phyloP scores from a whole-genome alignment of 2,888 invertebrate species.

The Chaetogeoica ovagalla region DNA sequence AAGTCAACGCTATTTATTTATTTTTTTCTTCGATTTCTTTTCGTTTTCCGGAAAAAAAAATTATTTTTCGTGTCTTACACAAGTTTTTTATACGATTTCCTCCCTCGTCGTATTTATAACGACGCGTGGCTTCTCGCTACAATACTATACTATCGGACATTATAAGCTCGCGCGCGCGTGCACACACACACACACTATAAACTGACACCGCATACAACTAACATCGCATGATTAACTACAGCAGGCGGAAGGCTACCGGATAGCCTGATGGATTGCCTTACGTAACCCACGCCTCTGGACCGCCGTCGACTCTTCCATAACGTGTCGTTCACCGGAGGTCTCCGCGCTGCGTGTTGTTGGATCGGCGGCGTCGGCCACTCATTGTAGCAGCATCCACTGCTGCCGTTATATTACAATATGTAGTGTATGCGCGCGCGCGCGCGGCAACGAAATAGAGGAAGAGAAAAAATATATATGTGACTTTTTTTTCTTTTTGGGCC shows the following conservation, averaged over 20 bases:
- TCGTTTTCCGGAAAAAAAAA: too few species aligned
- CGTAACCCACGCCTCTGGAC: slow-evolving; percentile 36
- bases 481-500: slow-evolving; percentile 1
- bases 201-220: slow-evolving; percentile 1
- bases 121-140: too few species aligned
- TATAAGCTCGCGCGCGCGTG: background rate
- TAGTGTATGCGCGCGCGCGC: too few species aligned
- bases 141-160: background rate
- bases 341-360: slow-evolving; percentile 23
- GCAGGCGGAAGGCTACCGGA: slow-evolving; percentile 38
- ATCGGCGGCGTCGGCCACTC: too few species aligned
- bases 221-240: slow-evolving; percentile 31
- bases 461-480: slow-evolving; percentile 17
- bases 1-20: too few species aligned
- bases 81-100: too few species aligned
- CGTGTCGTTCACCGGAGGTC: background rate
- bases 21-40: slow-evolving; percentile 20
- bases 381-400: too few species aligned
- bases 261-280: slow-evolving; percentile 45
- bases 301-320: background rate
- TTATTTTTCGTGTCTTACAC: too few species aligned
- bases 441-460: too few species aligned
- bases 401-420: too few species aligned
- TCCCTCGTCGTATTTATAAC: background rate
- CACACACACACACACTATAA: background rate